A percentile compares a stretch with the other conserved stretches of the same genome.
These are phyloP conservation scores for Aromia moschata DNA, from an alignment of 2,888 invertebrate species.

Conservation along the genomic window DNA sequence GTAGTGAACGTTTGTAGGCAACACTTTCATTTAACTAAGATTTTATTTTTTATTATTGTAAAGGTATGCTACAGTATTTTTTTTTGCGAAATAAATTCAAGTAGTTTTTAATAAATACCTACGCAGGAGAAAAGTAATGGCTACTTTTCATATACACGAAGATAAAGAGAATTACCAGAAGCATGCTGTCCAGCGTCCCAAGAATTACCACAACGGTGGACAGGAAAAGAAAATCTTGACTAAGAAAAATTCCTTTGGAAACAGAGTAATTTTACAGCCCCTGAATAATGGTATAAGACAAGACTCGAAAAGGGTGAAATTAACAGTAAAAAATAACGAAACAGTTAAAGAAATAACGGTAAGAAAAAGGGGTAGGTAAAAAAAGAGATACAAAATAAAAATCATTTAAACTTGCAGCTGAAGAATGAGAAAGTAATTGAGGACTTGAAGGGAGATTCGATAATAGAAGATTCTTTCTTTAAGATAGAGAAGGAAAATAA, in stretches of 20 bases:
- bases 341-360: constrained; percentile 25
- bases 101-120: neutral
- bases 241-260: constrained; percentile 31
- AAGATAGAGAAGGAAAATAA: constrained; percentile 31
- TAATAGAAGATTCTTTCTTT: constrained; percentile 25
- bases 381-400: too few relatives aligned
- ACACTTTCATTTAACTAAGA: too few relatives aligned
- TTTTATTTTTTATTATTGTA: neutral
- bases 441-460: neutral
- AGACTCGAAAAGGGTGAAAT: constrained; percentile 33
- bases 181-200: constrained; percentile 23
- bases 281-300: constrained; percentile 35
- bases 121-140: constrained; percentile 40
- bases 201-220: constrained; percentile 8
- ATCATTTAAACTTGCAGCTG: too few relatives aligned
- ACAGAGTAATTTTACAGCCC: constrained; percentile 29
- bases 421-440: constrained; percentile 15
- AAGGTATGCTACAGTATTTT: too few relatives aligned
- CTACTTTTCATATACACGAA: constrained; percentile 50
- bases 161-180: constrained; percentile 42
- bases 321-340: constrained; percentile 16
- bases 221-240: constrained; percentile 23
- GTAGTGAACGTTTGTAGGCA: neutral
- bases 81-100: constrained; percentile 3
- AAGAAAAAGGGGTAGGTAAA: neutral